These are phyloP conservation scores for Zingel zingel DNA, from an alignment of 2,113 vertebrate genomes.

Conservation along the genomic window DNA sequence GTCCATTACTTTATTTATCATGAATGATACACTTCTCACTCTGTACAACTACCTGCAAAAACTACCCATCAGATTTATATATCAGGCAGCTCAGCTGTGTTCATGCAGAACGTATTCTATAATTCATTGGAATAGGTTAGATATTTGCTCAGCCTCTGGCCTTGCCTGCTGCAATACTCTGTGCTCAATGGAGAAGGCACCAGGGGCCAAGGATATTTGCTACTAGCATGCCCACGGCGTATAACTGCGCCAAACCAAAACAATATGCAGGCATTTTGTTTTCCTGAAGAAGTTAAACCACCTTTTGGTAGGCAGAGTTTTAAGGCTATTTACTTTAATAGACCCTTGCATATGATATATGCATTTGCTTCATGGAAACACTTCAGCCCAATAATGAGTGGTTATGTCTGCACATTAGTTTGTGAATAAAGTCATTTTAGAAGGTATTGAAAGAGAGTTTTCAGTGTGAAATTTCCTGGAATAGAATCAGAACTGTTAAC, in stretches of 20 bases:
- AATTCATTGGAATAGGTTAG: slow-evolving; percentile 77
- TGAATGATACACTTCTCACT: slow-evolving; percentile 68
- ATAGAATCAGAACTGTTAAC: slow-evolving; percentile 24
- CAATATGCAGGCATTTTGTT: slow-evolving; percentile 61
- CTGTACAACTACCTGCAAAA: slow-evolving; percentile 49
- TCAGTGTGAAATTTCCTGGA: slow-evolving; percentile 31
- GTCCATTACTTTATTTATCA: slow-evolving; percentile 59
- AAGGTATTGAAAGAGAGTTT: slow-evolving; percentile 2
- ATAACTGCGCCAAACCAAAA: slow-evolving; percentile 53
- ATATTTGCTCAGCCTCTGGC: slow-evolving; percentile 80
- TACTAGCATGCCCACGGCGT: slow-evolving; percentile 70
- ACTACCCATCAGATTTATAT: slow-evolving; percentile 69
- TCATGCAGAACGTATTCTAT: slow-evolving; percentile 76
- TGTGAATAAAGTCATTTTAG: slow-evolving; percentile 27
- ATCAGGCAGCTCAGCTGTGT: slow-evolving; percentile 58
- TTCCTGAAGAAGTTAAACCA: slow-evolving; percentile 40
- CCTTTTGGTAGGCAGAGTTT: slow-evolving; percentile 31
- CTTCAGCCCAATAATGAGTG: slow-evolving; percentile 1
- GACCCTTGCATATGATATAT: slow-evolving; percentile 2
- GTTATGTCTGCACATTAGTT: slow-evolving; percentile 3
- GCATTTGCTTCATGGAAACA: slow-evolving; percentile 6
- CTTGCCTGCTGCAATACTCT: slow-evolving; percentile 60
- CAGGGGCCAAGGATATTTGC: slow-evolving; percentile 71
- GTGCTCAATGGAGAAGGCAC: slow-evolving; percentile 64
- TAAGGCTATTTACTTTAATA: not conserved